Evolutionary conservation across 1,140 invertebrate genomes (phyloP).

Genomic region (Conus ventricosus): DNA sequence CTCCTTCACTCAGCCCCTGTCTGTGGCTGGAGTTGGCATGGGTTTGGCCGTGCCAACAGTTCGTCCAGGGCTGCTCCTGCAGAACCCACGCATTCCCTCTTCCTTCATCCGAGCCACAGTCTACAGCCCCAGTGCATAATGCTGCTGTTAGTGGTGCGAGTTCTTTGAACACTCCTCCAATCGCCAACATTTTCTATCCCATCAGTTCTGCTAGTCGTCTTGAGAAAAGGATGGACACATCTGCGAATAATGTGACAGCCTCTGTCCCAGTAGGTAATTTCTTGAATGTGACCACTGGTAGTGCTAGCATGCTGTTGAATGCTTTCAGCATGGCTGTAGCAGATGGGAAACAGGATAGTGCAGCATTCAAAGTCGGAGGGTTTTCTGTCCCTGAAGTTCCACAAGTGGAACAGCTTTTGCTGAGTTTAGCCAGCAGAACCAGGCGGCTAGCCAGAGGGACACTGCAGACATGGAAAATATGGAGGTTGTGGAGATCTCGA

Average conservation of each 20-base stretch:
- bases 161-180: neutral
- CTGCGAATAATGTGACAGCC: neutral
- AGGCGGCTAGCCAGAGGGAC: neutral
- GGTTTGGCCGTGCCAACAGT: neutral
- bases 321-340: constrained; percentile 29
- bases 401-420: neutral
- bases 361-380: neutral
- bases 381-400: neutral
- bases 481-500: neutral
- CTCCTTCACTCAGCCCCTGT: constrained; percentile 15
- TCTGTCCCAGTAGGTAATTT: constrained; percentile 13
- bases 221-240: constrained; percentile 11
- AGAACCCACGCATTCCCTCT: neutral
- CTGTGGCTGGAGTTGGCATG: constrained; percentile 13
- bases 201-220: constrained; percentile 12
- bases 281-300: constrained; percentile 28
- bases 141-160: neutral
- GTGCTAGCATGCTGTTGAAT: constrained; percentile 38
- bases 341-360: constrained; percentile 21
- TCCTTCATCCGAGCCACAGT: constrained; percentile 3
- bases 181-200: constrained; percentile 28
- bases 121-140: neutral
- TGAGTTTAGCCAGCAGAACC: neutral
- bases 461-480: constrained; percentile 11
- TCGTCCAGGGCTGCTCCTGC: neutral